Evolutionary conservation across 2,797 vertebrate genomes (phyloP).

Genomic region (Mormyrops boulengeri): DNA sequence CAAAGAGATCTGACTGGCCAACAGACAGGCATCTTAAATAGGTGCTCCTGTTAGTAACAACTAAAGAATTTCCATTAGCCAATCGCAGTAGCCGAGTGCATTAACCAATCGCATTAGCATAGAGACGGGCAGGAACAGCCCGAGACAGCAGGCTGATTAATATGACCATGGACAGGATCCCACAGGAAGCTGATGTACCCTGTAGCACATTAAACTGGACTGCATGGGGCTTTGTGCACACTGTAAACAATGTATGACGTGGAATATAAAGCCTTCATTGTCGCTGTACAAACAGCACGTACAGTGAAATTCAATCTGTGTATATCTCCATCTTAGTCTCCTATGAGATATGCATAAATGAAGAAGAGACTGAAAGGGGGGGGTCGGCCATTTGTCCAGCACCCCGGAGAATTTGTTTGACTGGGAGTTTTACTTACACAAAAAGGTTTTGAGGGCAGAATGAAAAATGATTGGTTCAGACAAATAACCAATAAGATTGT

Average conservation of each 20-base stretch:
- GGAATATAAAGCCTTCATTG: not conserved
- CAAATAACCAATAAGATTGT: not conserved
- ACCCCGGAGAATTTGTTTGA: not conserved
- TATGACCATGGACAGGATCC: not conserved
- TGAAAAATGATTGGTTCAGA: not conserved
- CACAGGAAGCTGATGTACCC: not conserved
- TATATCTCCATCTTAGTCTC: not conserved
- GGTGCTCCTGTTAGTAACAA: constrained; percentile 28
- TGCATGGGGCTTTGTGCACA: not conserved
- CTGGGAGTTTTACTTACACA: not conserved
- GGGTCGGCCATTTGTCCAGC: not conserved
- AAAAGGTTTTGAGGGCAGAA: not conserved
- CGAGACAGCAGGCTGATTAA: not conserved
- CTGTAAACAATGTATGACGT: not conserved
- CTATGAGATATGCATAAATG: not conserved
- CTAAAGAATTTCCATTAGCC: constrained; percentile 46
- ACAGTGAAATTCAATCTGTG: not conserved
- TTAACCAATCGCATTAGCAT: constrained; percentile 28
- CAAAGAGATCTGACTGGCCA: not conserved
- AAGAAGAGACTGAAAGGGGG: not conserved
- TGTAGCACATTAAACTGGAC: not conserved
- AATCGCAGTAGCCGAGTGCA: constrained; percentile 43
- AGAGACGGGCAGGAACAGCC: constrained; percentile 5
- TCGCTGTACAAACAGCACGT: not conserved
- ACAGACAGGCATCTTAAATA: not conserved